phyloP scores from a whole-genome alignment of 2,888 invertebrate species.

The Sthenelais limicola region DNA sequence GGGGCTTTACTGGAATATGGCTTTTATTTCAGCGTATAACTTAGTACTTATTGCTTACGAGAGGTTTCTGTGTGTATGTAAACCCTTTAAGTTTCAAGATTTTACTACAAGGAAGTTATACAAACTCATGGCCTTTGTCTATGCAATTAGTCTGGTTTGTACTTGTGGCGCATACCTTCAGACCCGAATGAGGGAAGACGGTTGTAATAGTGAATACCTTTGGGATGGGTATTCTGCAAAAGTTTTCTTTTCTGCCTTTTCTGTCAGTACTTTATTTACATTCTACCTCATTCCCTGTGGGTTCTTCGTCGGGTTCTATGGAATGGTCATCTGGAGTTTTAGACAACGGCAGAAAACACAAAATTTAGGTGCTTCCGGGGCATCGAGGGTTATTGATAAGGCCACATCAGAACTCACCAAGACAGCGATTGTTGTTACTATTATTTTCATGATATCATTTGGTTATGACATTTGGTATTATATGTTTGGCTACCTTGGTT shows the following conservation, averaged over 20 bases:
- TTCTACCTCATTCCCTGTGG: slow-evolving; percentile 16
- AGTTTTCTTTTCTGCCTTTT: background rate
- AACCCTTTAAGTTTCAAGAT: too few species aligned
- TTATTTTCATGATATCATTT: slow-evolving; percentile 11
- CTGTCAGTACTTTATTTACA: background rate
- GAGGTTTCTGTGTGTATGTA: too few species aligned
- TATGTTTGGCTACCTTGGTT: slow-evolving; percentile 3
- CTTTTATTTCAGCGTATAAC: too few species aligned
- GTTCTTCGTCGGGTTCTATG: slow-evolving; percentile 17
- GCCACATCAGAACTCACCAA: slow-evolving; percentile 22
- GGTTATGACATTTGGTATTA: slow-evolving; percentile 13
- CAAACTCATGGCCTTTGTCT: too few species aligned
- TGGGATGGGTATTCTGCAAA: background rate
- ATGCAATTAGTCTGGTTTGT: background rate
- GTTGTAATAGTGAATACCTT: background rate
- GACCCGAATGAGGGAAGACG: background rate
- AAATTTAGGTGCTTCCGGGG: slow-evolving; percentile 16
- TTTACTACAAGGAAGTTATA: too few species aligned
- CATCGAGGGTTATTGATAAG: slow-evolving; percentile 20
- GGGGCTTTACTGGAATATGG: slow-evolving; percentile 23
- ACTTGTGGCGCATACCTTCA: slow-evolving; percentile 5
- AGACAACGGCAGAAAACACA: background rate
- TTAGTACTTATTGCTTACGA: too few species aligned
- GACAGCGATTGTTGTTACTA: slow-evolving; percentile 14
- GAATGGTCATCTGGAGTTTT: slow-evolving; percentile 1